Base-by-base conservation (phyloP, 37 sponge, comb jelly and placozoan genomes). In the Haliclona indistincta region DNA sequence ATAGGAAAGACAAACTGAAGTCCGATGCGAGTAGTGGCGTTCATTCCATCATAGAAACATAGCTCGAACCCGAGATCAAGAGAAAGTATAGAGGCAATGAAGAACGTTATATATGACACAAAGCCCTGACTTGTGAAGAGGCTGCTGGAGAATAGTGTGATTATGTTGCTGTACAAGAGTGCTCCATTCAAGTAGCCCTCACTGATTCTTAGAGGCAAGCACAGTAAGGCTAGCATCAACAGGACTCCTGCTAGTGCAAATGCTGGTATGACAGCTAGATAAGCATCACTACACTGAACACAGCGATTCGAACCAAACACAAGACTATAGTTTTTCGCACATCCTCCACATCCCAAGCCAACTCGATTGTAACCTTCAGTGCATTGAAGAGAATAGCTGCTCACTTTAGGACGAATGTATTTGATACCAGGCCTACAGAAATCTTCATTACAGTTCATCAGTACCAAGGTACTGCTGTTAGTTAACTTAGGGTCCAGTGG, bases 41-140 rank as follows among this genome's bases (percentile, higher is more conserved):
- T 68, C 76, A 83, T 75, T 0, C 78, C 78, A 77, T 61, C 43
- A 44, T 68, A 77, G 72, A 84, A 84, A 37, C 85, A 84, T 1
- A 44, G 15, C 55, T 61, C 71, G 41, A 84, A 56, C 10, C 85
- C 78, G 2, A 63, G 0, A 37, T 63, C 63, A 10, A 70, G 72
- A 40, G 67, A 76, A 11, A 84, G 58, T 43, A 43, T 58, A 19
- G 71, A 43, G 26, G 74, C 26, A 13, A 70, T 23, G 20, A 77
- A 69, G 15, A 56, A 56, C 0, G 65, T 76, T 13, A 61, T 6
- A 30, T 60, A 83, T n/a, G n/a, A n/a, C n/a, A n/a, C n/a, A 33
- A 10, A 2, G 26, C 15, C 1, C 1, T 3, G 3, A 15, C 25
- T 20, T 8, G 78, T 64, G n/a, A 51, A 25, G 42, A 77, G 42